Conservation (phyloP, 2,113 vertebrate genomes). For the Menidia beryllina region DNA sequence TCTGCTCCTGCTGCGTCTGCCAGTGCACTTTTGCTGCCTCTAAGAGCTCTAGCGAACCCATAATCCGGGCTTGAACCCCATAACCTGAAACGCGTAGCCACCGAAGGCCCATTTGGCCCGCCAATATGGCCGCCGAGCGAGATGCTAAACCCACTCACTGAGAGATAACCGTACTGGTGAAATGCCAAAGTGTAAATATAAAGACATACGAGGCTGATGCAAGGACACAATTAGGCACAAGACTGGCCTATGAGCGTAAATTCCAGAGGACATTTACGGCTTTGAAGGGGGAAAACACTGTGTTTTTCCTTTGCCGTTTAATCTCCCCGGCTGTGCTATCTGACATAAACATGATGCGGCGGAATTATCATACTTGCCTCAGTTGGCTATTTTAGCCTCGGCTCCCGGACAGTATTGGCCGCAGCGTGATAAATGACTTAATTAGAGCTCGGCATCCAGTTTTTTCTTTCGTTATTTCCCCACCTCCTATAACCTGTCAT, state of each 20-base stretch:
- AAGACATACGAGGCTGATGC: constrained; percentile 26
- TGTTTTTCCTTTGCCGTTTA: constrained; percentile 24
- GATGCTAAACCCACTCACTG: constrained; percentile 32
- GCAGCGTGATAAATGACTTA: constrained; percentile 71
- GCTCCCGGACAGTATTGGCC: constrained; percentile 52
- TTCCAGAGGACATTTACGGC: constrained; percentile 25
- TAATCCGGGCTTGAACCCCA: constrained; percentile 42
- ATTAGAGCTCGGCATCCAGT: constrained; percentile 62
- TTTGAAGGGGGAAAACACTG: constrained; percentile 16
- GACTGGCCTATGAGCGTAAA: constrained; percentile 15
- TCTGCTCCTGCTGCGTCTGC: constrained; percentile 20
- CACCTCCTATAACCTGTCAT: constrained; percentile 59
- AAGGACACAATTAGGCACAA: constrained; percentile 36
- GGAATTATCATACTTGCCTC: constrained; percentile 45
- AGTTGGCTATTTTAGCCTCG: constrained; percentile 44
- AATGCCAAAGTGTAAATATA: constrained; percentile 47
- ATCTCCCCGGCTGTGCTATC: constrained; percentile 17
- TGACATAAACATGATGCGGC: constrained; percentile 36
- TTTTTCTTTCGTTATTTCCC: constrained; percentile 42
- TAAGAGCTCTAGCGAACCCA: constrained; percentile 13
- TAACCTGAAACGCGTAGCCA: constrained; percentile 35
- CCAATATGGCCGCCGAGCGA: constrained; percentile 42
- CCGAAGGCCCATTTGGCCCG: constrained; percentile 30
- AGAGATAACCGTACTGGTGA: constrained; percentile 36
- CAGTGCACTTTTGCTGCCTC: constrained; percentile 19